Evolutionary conservation across 2,797 vertebrate genomes (phyloP).

Genomic region (Rhodeus uyekii): DNA sequence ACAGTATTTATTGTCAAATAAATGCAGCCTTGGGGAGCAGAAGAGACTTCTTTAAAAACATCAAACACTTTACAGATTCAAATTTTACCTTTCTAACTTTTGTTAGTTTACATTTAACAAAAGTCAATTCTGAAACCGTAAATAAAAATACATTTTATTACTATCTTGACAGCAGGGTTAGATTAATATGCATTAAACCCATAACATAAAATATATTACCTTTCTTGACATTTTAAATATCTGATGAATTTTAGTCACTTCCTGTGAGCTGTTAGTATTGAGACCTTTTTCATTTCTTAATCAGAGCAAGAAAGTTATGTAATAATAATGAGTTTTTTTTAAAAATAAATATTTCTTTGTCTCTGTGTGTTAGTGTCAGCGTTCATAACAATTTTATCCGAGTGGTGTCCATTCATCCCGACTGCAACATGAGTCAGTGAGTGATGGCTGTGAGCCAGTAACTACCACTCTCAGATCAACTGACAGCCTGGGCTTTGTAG

Average conservation of each 20-base stretch:
- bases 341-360: background rate
- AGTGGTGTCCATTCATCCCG: slow-evolving; percentile 1
- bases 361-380: slow-evolving; percentile 5
- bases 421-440: background rate
- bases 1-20: background rate
- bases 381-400: background rate
- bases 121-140: background rate
- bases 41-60: background rate
- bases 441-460: slow-evolving; percentile 22
- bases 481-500: slow-evolving; percentile 4
- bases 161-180: background rate
- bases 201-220: background rate
- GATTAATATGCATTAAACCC: background rate
- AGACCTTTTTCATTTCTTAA: background rate
- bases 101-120: no score
- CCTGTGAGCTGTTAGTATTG: background rate
- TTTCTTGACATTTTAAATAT: background rate
- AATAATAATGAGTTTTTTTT: background rate
- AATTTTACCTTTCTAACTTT: background rate
- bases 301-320: background rate
- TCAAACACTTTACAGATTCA: background rate
- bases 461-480: background rate
- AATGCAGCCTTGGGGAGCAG: background rate
- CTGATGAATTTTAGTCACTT: background rate
- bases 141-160: background rate